Percentiles rank a stretch among this genome's conserved stretches.
Evolutionary conservation across 2,888 invertebrate species (phyloP).

Genomic region (Rapana venosa): DNA sequence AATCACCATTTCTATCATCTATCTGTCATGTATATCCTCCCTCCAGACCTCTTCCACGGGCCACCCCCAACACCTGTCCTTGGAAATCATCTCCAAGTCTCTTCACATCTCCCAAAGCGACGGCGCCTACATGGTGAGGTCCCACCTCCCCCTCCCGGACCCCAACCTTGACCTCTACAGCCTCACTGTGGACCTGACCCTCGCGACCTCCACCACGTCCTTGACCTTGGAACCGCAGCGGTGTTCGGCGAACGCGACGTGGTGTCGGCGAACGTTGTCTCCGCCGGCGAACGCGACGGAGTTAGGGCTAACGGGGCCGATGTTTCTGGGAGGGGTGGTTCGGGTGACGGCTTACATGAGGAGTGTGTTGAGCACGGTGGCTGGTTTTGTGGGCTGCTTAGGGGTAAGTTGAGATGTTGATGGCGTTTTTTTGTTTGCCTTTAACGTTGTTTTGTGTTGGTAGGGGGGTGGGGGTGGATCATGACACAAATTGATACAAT

Average conservation of each 20-base stretch:
- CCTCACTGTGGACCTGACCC: conserved; percentile 54
- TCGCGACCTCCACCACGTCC: conserved; percentile 49
- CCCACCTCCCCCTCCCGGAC: conserved; percentile 47
- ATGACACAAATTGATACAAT: too few species aligned
- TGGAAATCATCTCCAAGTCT: conserved; percentile 54
- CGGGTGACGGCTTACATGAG: conserved; percentile 64
- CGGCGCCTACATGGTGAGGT: conserved; percentile 52
- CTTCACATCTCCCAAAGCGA: conserved; percentile 57
- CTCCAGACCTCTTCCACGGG: conserved; percentile 48
- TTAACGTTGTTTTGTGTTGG: too few species aligned
- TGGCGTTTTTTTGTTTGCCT: too few species aligned
- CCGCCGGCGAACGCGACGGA: conserved; percentile 46
- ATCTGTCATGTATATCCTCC: background rate
- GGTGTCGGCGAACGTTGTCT: conserved; percentile 56
- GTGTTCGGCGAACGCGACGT: conserved; percentile 49
- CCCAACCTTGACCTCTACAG: conserved; percentile 50
- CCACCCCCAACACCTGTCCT: conserved; percentile 57
- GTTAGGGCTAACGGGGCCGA: conserved; percentile 51
- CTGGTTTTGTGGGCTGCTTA: conserved; percentile 69
- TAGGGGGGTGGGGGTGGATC: too few species aligned
- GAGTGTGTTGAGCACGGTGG: conserved; percentile 60
- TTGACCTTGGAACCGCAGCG: conserved; percentile 58
- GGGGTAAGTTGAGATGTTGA: conserved; percentile 60
- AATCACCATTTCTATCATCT: too few species aligned
- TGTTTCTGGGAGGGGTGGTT: conserved; percentile 64